phyloP scores from a whole-genome alignment of 2,888 invertebrate species.

The Habrosyne pyritoides region DNA sequence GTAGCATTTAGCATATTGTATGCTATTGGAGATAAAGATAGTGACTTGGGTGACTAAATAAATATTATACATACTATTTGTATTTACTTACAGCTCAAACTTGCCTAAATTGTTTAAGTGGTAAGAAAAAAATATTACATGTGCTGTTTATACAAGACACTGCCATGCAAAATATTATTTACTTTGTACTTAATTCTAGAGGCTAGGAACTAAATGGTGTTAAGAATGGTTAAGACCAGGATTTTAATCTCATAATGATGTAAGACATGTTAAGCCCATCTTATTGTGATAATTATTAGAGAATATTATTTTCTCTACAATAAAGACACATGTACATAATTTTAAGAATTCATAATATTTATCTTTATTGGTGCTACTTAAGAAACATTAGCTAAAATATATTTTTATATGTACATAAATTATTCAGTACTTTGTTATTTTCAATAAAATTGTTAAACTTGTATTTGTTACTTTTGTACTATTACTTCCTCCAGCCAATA shows the following conservation, averaged over 20 bases:
- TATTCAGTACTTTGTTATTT: background rate
- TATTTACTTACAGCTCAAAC: background rate
- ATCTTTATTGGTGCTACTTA: slow-evolving; percentile 6
- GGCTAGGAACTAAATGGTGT: background rate
- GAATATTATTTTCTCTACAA: background rate
- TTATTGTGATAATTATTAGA: background rate
- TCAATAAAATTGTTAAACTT: background rate
- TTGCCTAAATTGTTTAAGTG: background rate
- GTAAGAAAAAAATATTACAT: background rate
- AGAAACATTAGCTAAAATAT: slow-evolving; percentile 6
- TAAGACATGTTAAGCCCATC: background rate
- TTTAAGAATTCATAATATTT: background rate
- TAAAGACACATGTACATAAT: background rate
- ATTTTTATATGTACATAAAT: slow-evolving; percentile 15
- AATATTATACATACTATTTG: slow-evolving; percentile 11
- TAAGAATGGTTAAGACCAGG: background rate
- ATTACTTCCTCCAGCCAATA: background rate
- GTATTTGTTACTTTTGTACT: background rate
- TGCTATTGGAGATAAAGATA: slow-evolving; percentile 89
- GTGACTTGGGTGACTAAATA: slow-evolving; percentile 87
- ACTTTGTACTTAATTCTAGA: background rate
- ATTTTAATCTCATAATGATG: background rate
- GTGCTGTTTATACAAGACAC: background rate
- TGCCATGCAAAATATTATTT: background rate
- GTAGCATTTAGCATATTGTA: slow-evolving; percentile 89